Evolutionary conservation across 2,888 invertebrate species (phyloP).

Genomic region (Ochlodes sylvanus): DNA sequence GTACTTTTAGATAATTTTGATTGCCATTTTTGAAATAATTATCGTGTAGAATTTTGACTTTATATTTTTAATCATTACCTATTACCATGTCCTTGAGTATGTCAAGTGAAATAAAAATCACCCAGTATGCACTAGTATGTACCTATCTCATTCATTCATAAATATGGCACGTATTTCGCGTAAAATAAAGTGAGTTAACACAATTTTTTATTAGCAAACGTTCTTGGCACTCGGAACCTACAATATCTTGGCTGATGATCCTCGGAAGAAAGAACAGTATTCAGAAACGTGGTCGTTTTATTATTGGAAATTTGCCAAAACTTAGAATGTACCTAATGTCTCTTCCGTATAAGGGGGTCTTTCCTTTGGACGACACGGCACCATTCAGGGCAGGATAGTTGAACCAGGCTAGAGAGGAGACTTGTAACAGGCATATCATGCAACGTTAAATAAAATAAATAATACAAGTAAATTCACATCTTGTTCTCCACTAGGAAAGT

Average conservation of each 20-base stretch:
- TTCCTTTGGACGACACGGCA: not conserved
- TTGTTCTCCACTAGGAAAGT: no score
- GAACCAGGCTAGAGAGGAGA: no score
- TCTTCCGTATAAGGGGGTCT: slow-evolving; percentile 1
- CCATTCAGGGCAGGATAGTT: not conserved
- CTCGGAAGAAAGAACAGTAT: slow-evolving; percentile 48
- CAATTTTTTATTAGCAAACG: slow-evolving; percentile 47
- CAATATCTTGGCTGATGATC: slow-evolving; percentile 49
- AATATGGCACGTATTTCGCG: slow-evolving; percentile 19
- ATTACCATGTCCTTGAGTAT: no score
- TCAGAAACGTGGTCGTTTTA: slow-evolving; percentile 48
- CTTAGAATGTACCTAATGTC: slow-evolving; percentile 49
- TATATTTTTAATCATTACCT: no score
- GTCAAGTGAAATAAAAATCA: no score
- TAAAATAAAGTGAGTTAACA: slow-evolving; percentile 14
- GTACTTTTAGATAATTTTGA: no score
- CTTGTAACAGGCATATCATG: no score
- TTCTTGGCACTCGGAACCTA: slow-evolving; percentile 52
- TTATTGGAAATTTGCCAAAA: slow-evolving; percentile 57
- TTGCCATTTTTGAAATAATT: no score
- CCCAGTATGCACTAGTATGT: no score
- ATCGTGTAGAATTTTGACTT: no score
- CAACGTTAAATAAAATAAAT: no score
- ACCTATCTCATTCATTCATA: slow-evolving; percentile 16
- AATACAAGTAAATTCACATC: no score